Evolutionary conservation across 1,140 invertebrate species (phyloP), one percentile per base, ranked within the genome.

Genomic region (Lasioglossum baleicum): DNA sequence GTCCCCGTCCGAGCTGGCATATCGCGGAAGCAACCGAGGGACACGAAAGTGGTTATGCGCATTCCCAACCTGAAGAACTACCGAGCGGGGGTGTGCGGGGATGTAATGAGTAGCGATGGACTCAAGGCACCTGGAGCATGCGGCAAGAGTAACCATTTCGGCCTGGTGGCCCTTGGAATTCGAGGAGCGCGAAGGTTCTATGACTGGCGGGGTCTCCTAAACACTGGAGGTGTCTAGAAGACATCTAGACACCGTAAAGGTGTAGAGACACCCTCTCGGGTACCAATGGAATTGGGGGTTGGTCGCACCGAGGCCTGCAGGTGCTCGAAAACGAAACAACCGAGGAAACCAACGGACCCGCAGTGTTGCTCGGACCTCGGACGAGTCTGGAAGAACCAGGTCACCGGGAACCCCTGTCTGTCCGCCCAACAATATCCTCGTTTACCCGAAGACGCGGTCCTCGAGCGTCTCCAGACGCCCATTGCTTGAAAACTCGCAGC

Each of bases 31-130:
- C 60, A 81, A 74, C 70, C 77, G 53, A 61, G 61, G n/a, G 72
- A 82, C 81, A 83, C 84, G 87, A 80, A 83, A 84, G 77, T 84
- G 78, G 87, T 83, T 82, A 79, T 85, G 80, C 85, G 81, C 81
- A 82, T 81, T 83, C 78, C 79, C 60, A 58, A 42, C 42, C 56
- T 71, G 61, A 35, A 20, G 63, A 26, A 58, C 22, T 31, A 42
- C 15, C 48, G 58, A 51, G 10, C 8, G 17, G 53, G 22, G 17
- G 20, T 8, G 65, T 8, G 40, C 31, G 7, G 17, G 17, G 53
- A 2, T 53, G 42, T 67, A 61, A 68, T n/a, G 26, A 44, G 17
- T 76, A 76, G 74, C 65, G 74, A 76, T 69, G 53, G 65, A 5
- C 10, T 35, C 65, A 48, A 69, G 65, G 22, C 42, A 48, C n/a